These are phyloP conservation scores for Ictalurus punctatus DNA, from an alignment of 2,113 vertebrate genomes.

Conservation along the genomic window DNA sequence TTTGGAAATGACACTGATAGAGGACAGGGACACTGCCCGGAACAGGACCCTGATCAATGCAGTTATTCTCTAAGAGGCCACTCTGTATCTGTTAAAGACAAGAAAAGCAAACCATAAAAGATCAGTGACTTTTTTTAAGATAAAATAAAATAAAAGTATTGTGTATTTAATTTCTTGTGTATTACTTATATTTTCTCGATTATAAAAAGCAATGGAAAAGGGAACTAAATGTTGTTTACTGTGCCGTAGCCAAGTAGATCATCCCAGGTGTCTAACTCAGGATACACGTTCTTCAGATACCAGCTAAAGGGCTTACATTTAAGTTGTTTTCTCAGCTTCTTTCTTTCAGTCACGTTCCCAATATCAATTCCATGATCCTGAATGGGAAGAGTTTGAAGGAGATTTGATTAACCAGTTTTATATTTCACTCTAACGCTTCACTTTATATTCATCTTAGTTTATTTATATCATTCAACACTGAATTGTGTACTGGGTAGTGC, in stretches of 20 bases:
- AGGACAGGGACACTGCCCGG: slow-evolving; percentile 63
- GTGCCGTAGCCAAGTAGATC: slow-evolving; percentile 62
- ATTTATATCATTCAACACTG: neutral
- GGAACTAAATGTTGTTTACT: slow-evolving; percentile 38
- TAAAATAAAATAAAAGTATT: neutral
- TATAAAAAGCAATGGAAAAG: neutral
- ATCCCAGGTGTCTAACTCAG: slow-evolving; percentile 68
- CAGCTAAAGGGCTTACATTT: slow-evolving; percentile 93
- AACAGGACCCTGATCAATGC: slow-evolving; percentile 68
- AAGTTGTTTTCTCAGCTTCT: slow-evolving; percentile 80
- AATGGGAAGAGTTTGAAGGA: neutral
- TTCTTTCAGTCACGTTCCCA: slow-evolving; percentile 88
- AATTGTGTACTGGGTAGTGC: neutral
- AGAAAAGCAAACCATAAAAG: neutral
- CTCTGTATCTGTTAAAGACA: slow-evolving; percentile 58
- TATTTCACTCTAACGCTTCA: neutral
- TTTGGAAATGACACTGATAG: slow-evolving; percentile 57
- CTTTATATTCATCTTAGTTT: neutral
- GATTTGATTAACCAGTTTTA: neutral
- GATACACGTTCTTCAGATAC: slow-evolving; percentile 92
- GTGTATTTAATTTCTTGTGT: neutral
- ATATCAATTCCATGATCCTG: slow-evolving; percentile 92
- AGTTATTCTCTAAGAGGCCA: slow-evolving; percentile 46
- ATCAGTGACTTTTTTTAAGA: neutral
- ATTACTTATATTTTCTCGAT: neutral